A percentile compares a stretch with the other conserved stretches of the same genome.
These are phyloP conservation scores for Caenorhabditis sinica DNA, from an alignment of 2,888 invertebrate species.

Conservation along the genomic window DNA sequence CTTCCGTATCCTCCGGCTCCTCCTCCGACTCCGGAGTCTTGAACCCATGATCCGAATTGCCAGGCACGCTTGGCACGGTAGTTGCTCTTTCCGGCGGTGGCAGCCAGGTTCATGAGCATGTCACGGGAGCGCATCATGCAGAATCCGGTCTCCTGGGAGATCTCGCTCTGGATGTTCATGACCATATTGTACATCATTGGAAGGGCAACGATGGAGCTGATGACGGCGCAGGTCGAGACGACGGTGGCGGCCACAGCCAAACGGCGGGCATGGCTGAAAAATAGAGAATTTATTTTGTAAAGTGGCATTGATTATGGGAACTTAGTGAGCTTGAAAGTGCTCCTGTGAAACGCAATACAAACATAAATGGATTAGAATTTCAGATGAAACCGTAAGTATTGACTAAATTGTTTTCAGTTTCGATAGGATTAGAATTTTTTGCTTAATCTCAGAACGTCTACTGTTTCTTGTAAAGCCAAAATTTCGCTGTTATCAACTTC, in stretches of 20 bases:
- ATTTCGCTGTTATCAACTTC: no score
- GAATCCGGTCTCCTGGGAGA: constrained; percentile 73
- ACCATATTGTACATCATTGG: constrained; percentile 76
- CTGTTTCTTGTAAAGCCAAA: no score
- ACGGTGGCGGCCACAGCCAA: constrained; percentile 73
- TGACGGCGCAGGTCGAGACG: constrained; percentile 73
- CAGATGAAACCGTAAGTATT: no score
- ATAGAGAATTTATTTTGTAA: no score
- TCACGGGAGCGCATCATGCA: constrained; percentile 79
- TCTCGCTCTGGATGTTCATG: constrained; percentile 71
- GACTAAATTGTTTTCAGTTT: no score
- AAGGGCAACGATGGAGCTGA: constrained; percentile 71
- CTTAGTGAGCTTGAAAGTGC: no score
- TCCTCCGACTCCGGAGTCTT: constrained; percentile 69
- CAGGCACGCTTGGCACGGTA: constrained; percentile 69
- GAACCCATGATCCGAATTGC: constrained; percentile 74
- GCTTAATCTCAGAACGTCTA: no score
- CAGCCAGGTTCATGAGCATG: constrained; percentile 76
- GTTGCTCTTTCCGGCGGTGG: constrained; percentile 52
- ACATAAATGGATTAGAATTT: no score
- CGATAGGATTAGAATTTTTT: no score
- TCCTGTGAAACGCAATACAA: no score
- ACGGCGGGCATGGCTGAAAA: constrained; percentile 71
- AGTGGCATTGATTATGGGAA: no score
- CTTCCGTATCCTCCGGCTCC: constrained; percentile 75